Conservation (phyloP, 2,113 vertebrate genomes). For the Tachycineta bicolor region DNA sequence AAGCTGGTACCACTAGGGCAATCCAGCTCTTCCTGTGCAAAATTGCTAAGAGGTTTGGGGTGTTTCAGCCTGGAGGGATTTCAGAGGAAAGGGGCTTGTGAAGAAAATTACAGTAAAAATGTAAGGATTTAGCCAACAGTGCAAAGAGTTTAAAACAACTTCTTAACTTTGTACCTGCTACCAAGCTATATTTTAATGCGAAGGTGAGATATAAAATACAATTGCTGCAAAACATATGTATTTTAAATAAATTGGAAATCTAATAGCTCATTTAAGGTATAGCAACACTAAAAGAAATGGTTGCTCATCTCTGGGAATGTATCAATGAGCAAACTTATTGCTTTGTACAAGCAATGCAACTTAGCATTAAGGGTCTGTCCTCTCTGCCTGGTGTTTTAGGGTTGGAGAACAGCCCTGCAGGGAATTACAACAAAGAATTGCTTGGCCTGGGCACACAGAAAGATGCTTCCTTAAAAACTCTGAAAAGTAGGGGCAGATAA, state of each 20-base stretch:
- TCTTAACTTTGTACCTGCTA: background rate
- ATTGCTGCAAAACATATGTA: background rate
- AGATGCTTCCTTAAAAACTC: conserved; percentile 3
- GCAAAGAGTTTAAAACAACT: background rate
- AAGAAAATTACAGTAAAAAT: background rate
- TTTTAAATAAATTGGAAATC: background rate
- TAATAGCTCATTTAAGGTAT: background rate
- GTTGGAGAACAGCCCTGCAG: background rate
- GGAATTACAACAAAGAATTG: background rate
- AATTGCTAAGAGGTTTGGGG: background rate
- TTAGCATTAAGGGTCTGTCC: conserved; percentile 1
- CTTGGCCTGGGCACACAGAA: background rate
- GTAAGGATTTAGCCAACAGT: background rate
- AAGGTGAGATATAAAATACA: background rate
- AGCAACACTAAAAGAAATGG: background rate
- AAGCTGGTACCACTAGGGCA: background rate
- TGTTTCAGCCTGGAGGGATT: background rate
- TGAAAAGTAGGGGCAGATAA: background rate
- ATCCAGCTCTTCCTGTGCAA: background rate
- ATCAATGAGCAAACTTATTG: background rate
- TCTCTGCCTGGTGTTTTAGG: conserved; percentile 28
- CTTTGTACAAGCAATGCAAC: background rate
- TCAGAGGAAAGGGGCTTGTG: background rate
- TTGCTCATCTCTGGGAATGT: background rate
- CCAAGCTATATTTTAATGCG: background rate